Evolutionary conservation across 2,888 invertebrate species (phyloP).

Genomic region (Anarsia innoxiella): DNA sequence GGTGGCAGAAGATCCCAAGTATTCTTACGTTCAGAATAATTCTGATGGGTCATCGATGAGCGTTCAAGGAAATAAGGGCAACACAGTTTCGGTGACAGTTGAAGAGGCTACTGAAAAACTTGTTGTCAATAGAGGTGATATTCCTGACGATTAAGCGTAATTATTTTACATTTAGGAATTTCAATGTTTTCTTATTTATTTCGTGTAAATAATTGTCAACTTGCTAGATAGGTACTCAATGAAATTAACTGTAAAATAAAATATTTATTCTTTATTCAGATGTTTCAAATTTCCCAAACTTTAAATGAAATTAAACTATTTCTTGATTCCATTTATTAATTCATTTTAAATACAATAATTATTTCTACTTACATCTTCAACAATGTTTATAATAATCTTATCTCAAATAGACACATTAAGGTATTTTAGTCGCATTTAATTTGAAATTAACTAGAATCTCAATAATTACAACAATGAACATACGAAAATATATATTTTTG

Average conservation of each 20-base stretch:
- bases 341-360: too few species aligned
- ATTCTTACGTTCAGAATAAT: constrained; percentile 21
- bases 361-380: too few species aligned
- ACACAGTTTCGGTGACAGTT: constrained; percentile 16
- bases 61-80: constrained; percentile 16
- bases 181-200: too few species aligned
- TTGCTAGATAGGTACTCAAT: too few species aligned
- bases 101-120: not conserved
- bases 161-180: too few species aligned
- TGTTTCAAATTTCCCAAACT: too few species aligned
- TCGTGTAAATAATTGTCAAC: too few species aligned
- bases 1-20: constrained; percentile 17
- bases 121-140: constrained; percentile 8
- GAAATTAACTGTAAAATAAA: too few species aligned
- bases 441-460: not conserved
- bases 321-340: too few species aligned
- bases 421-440: not conserved
- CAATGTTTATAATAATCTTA: too few species aligned
- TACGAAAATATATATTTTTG: constrained; percentile 2
- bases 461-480: constrained; percentile 1
- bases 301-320: too few species aligned
- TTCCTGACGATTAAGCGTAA: constrained; percentile 6
- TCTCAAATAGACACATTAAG: not conserved
- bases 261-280: too few species aligned
- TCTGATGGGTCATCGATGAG: constrained; percentile 20